These are phyloP conservation scores for Phlogophora meticulosa DNA, from an alignment of 2,888 invertebrate species.

Conservation along the genomic window DNA sequence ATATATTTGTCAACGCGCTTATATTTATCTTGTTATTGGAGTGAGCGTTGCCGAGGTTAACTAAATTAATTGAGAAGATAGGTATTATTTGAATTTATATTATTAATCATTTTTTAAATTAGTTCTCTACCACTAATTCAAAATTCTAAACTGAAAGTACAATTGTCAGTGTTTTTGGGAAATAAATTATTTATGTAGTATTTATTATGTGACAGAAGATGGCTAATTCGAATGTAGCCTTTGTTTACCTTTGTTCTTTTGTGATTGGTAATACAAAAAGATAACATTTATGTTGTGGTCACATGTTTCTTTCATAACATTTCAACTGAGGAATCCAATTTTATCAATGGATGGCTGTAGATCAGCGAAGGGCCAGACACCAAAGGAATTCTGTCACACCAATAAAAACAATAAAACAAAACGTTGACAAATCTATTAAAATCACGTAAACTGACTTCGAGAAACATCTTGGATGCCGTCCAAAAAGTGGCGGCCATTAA, in stretches of 20 bases:
- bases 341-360: conserved; percentile 16
- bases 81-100: too few species aligned
- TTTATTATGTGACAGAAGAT: too few species aligned
- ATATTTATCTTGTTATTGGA: conserved; percentile 32
- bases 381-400: conserved; percentile 6
- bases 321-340: not conserved
- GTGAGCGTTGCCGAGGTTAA: conserved; percentile 12
- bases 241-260: too few species aligned
- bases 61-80: conserved; percentile 18
- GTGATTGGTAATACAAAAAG: too few species aligned
- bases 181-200: too few species aligned
- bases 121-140: too few species aligned
- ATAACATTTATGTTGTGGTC: too few species aligned
- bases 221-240: too few species aligned
- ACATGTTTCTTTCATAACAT: too few species aligned
- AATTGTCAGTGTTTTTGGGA: too few species aligned
- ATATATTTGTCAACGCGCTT: conserved; percentile 52
- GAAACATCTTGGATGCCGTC: conserved; percentile 67
- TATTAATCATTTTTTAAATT: too few species aligned
- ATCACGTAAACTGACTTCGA: conserved; percentile 71
- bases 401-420: conserved; percentile 51
- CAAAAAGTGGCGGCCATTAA: conserved; percentile 71
- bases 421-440: conserved; percentile 63
- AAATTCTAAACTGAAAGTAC: too few species aligned
- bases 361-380: conserved; percentile 1